phyloP scores from a whole-genome alignment of 2,113 vertebrate genomes.

The Cisticola juncidis region DNA sequence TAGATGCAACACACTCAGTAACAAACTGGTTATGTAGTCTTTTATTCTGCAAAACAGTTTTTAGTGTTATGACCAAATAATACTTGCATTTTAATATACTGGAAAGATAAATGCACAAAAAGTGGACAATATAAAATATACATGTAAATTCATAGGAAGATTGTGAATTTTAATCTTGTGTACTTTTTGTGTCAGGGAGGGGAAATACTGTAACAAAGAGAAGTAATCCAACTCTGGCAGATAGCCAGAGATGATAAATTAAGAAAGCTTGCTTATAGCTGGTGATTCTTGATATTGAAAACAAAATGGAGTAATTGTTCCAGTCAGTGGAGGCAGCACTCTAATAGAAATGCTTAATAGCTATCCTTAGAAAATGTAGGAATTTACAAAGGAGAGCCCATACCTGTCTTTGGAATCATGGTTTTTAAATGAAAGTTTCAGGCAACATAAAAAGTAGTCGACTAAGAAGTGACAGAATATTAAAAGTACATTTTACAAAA shows the following conservation, averaged over 20 bases:
- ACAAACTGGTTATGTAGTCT: neutral
- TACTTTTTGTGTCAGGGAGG: neutral
- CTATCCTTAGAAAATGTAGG: neutral
- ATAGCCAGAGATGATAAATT: neutral
- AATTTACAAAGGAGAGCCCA: neutral
- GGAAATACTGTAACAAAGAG: neutral
- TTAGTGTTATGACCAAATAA: neutral
- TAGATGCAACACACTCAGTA: neutral
- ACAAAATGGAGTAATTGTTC: neutral
- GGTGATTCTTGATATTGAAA: neutral
- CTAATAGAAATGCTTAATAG: neutral
- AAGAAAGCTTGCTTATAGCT: neutral
- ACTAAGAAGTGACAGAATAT: neutral
- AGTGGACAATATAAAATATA: neutral
- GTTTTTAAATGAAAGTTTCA: neutral
- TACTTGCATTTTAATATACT: neutral
- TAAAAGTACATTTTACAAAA: neutral
- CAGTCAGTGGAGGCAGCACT: neutral
- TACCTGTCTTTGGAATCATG: neutral
- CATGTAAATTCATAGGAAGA: neutral
- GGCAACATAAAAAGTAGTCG: accelerated
- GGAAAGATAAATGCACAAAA: neutral
- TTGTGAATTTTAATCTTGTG: neutral
- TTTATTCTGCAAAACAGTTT: neutral
- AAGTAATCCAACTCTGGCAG: neutral